Base-by-base conservation (phyloP, 1,140 invertebrate species). In the Cherax destructor region DNA sequence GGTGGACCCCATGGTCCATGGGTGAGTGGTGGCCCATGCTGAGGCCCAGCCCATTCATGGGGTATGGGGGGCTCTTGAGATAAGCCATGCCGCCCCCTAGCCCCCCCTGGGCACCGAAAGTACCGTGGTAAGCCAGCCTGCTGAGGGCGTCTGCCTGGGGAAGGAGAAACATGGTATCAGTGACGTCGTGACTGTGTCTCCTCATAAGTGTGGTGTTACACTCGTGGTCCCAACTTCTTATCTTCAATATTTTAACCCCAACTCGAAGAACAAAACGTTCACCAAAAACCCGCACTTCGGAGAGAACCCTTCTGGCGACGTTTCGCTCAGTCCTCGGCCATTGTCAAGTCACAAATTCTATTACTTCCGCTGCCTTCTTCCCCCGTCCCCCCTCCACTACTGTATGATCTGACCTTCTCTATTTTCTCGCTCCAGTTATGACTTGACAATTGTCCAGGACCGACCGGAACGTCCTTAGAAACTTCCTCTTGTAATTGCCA, bases 1-100 rank as follows among this genome's bases (percentile, higher is more conserved):
- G 96, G 93, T 96, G 96, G 13, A 96, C 94, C 16, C 84, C 72
- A 0, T 96, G 95, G 89, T 96, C 96, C 94, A 96, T 96, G 76
- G 95, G 95, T 9, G 95, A 95, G 76, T 92, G 91, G 80, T 87
- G 91, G 0, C 76, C 72, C 94, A 96, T 95, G 18, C 95, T 94
- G 21, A 96, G 94, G 4, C 96, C 96, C 72, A 96, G 95, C 65
- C 96, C 95, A 92, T 95, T 95, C 93, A 95, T 95, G 49, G 94
- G 95, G 94, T 96, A 96, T 4, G 95, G 96, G n/a, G 95, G 93
- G 52, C 94, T 93, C 86, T 95, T 96, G 90, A 95, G 95, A 94
- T 96, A 96, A 18, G 91, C 91, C 93, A 96, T 96, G 93, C 95
- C 95, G 50, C 84, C 90, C 56, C 91, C 85, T 24, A 88, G 72